These are phyloP conservation scores for Crotalus horridus DNA, from an alignment of 2,113 vertebrate species.

Conservation along the genomic window DNA sequence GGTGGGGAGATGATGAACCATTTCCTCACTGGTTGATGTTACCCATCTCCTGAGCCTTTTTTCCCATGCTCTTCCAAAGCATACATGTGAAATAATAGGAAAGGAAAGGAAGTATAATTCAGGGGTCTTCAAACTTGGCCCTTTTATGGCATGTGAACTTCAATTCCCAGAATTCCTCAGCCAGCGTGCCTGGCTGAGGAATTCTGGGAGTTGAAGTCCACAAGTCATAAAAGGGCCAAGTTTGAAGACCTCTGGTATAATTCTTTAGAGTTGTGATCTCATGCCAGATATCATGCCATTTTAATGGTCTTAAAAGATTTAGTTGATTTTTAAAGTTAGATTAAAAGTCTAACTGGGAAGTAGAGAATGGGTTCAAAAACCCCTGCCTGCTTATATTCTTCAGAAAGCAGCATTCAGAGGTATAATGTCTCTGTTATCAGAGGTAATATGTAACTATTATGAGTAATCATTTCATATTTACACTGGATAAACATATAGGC, in stretches of 20 bases:
- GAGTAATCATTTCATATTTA: neutral
- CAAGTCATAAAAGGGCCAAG: no score
- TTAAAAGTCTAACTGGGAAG: neutral
- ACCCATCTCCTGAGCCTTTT: neutral
- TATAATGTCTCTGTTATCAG: neutral
- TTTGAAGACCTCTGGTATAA: neutral
- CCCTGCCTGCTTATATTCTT: neutral
- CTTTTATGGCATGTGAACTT: no score
- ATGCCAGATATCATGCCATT: neutral
- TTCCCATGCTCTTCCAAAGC: neutral
- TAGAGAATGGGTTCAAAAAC: neutral
- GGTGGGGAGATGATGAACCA: neutral
- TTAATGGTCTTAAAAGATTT: neutral
- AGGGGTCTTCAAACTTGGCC: no score
- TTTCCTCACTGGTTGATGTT: neutral
- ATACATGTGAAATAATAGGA: neutral
- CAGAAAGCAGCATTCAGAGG: neutral
- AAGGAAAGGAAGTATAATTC: neutral
- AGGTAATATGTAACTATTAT: neutral
- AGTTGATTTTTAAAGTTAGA: neutral
- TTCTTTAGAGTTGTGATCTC: neutral
- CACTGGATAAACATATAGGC: slow-evolving; percentile 18
- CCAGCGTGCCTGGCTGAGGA: no score
- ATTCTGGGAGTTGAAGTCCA: no score
- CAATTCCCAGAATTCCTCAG: no score